A percentile compares a stretch with the other conserved stretches of the same genome.
phyloP scores from a whole-genome alignment of 2,113 vertebrate genomes.

The Aleadryas rufinucha region DNA sequence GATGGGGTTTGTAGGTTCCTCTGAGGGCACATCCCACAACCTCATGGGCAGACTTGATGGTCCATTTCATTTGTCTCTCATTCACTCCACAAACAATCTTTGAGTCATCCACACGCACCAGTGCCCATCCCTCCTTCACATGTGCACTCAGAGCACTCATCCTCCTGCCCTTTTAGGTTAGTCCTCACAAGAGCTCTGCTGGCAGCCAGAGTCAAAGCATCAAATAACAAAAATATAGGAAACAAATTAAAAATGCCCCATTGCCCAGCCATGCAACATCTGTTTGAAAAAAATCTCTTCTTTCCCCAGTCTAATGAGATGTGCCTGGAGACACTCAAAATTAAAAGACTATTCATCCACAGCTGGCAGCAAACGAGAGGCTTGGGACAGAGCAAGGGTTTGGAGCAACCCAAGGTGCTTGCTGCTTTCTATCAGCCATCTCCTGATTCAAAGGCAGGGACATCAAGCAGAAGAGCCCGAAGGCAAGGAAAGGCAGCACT shows the following conservation, averaged over 20 bases:
- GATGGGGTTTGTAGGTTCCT: neutral
- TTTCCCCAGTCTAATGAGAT: neutral
- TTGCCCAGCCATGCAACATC: neutral
- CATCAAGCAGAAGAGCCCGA: neutral
- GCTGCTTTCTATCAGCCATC: neutral
- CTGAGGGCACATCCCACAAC: neutral
- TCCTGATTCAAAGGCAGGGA: neutral
- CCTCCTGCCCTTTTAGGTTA: neutral
- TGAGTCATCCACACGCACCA: neutral
- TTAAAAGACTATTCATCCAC: neutral
- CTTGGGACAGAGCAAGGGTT: neutral
- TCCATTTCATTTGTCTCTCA: neutral
- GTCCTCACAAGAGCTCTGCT: neutral
- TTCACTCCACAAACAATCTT: neutral
- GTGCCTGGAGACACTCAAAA: neutral
- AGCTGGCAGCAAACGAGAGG: neutral
- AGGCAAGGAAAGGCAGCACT: neutral
- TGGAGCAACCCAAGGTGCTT: neutral
- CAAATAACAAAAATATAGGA: neutral
- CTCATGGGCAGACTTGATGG: neutral
- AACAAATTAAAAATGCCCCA: neutral
- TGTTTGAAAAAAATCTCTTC: neutral
- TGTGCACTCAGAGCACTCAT: neutral
- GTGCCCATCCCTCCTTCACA: neutral
- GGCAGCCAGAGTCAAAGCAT: neutral